Evolutionary conservation across 2,113 vertebrate species (phyloP).

Genomic region (Hippocampus guttulatus): DNA sequence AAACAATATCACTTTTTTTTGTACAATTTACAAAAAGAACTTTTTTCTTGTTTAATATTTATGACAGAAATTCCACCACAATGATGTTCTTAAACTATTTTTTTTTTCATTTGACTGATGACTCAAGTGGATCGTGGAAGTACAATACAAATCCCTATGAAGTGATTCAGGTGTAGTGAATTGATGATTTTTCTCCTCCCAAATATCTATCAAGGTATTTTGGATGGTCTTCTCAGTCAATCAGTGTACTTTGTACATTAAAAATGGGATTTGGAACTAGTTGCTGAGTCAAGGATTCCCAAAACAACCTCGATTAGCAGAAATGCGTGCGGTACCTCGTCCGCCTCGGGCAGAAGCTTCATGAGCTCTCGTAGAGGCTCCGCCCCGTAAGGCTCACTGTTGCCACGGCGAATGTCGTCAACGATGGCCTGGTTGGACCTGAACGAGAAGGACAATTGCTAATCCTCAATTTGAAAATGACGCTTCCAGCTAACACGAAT

Average conservation of each 20-base stretch:
- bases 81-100: background rate
- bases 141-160: too few relatives aligned
- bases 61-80: background rate
- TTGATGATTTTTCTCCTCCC: background rate
- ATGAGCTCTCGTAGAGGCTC: slow-evolving; percentile 84
- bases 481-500: background rate
- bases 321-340: slow-evolving; percentile 77
- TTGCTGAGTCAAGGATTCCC: too few relatives aligned
- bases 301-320: background rate
- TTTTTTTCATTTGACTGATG: too few relatives aligned
- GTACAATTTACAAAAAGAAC: too few relatives aligned
- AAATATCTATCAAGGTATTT: too few relatives aligned
- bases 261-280: too few relatives aligned
- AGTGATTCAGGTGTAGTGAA: too few relatives aligned
- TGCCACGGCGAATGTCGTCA: slow-evolving; percentile 81
- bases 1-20: too few relatives aligned
- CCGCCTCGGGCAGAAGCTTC: slow-evolving; percentile 85
- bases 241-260: too few relatives aligned
- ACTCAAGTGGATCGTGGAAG: too few relatives aligned
- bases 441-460: slow-evolving; percentile 8
- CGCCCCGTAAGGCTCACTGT: slow-evolving; percentile 75
- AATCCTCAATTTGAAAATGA: background rate
- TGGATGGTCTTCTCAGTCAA: too few relatives aligned
- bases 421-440: slow-evolving; percentile 83
- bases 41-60: background rate